Conservation (phyloP, 2,797 vertebrate species). For the Gorsachius magnificus region DNA sequence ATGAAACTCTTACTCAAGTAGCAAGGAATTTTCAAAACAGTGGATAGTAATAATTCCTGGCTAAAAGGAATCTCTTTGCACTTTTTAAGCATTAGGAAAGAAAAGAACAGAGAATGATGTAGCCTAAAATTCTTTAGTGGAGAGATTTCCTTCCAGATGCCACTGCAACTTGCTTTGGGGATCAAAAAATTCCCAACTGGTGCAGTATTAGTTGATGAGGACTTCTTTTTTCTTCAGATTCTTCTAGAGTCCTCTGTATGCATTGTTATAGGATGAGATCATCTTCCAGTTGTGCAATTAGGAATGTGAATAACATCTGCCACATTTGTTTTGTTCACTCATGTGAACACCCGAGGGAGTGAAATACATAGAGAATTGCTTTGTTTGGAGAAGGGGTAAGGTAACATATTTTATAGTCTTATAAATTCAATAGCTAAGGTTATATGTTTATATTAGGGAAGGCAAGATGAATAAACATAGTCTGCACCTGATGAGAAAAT, state of each 20-base stretch:
- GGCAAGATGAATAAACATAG: neutral
- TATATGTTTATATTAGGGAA: neutral
- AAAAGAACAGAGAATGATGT: slow-evolving; percentile 3
- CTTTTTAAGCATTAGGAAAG: slow-evolving; percentile 25
- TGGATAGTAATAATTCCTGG: slow-evolving; percentile 29
- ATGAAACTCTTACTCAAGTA: slow-evolving; percentile 36
- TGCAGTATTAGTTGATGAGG: slow-evolving; percentile 8
- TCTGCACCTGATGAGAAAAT: neutral
- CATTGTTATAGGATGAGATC: slow-evolving; percentile 45
- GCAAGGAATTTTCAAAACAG: slow-evolving; percentile 6
- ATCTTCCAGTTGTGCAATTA: slow-evolving; percentile 60
- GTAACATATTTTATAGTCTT: slow-evolving; percentile 12
- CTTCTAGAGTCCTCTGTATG: neutral
- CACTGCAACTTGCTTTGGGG: neutral
- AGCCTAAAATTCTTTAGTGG: neutral
- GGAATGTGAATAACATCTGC: slow-evolving; percentile 61
- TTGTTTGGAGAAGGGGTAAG: slow-evolving; percentile 15
- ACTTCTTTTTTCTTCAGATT: neutral
- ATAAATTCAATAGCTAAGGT: neutral
- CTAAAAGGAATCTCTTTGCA: slow-evolving; percentile 38
- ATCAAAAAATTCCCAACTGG: slow-evolving; percentile 23
- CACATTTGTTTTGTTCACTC: slow-evolving; percentile 45
- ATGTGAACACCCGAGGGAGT: neutral
- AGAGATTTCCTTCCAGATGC: slow-evolving; percentile 34
- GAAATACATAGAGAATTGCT: neutral